A percentile compares a stretch with the other conserved stretches of the same genome.
phyloP scores from a whole-genome alignment of 2,888 invertebrate species.

The Tetropium fuscum region DNA sequence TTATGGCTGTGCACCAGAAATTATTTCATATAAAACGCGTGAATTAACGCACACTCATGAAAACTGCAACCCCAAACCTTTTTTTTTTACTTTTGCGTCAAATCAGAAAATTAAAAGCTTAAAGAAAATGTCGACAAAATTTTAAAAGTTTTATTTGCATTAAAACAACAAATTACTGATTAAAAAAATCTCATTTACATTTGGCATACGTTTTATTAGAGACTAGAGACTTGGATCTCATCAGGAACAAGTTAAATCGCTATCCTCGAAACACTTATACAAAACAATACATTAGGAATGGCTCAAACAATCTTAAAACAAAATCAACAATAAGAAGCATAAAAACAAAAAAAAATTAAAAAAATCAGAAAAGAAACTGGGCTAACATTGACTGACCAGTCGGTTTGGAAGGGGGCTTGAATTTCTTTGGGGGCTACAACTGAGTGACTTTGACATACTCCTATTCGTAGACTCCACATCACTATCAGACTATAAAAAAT shows the following conservation, averaged over 20 bases:
- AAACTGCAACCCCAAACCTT: too few species aligned
- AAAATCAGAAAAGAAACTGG: slow-evolving; percentile 9
- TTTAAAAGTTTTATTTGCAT: too few species aligned
- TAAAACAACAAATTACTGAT: too few species aligned
- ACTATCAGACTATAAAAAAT: slow-evolving; percentile 44
- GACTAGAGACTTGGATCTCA: background rate
- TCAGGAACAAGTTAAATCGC: background rate
- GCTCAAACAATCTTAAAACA: slow-evolving; percentile 15
- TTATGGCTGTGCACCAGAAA: too few species aligned
- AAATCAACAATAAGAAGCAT: slow-evolving; percentile 16
- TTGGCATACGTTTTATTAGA: slow-evolving; percentile 2
- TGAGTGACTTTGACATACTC: slow-evolving; percentile 32
- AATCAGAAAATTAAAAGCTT: too few species aligned
- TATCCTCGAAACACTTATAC: background rate
- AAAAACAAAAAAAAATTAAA: slow-evolving; percentile 14
- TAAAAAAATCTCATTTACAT: slow-evolving; percentile 7
- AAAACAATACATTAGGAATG: slow-evolving; percentile 5
- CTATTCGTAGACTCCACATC: slow-evolving; percentile 43
- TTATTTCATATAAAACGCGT: too few species aligned
- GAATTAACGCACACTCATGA: too few species aligned
- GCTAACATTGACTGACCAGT: slow-evolving; percentile 56
- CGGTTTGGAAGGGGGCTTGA: slow-evolving; percentile 37
- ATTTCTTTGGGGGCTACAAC: slow-evolving; percentile 43
- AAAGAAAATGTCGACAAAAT: too few species aligned
- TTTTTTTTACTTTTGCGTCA: too few species aligned